Base-by-base conservation (phyloP, 2,888 invertebrate genomes). In the Cephus runcator region DNA sequence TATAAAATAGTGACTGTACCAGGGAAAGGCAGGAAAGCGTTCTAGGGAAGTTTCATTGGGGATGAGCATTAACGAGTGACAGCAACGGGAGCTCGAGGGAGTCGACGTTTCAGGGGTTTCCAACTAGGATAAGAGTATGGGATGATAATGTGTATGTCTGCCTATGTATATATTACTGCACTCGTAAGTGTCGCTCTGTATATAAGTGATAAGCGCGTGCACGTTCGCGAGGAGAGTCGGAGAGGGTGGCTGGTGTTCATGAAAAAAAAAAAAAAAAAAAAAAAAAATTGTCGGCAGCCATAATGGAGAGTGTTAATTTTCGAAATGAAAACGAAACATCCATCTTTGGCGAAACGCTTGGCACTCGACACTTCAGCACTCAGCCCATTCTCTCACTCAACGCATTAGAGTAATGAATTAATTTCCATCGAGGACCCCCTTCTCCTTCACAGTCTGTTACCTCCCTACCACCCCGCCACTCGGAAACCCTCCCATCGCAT, bases 331-430 rank as follows among this genome's bases (percentile, higher is more conserved):
- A 90, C 87, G 90, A 88, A 90, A 89, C 90, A 88, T 90, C 88
- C 88, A 88, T 91, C 90, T 90, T 90, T 90, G 85, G 87, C 86
- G 83, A 85, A 86, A 86, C 84, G 85, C 87, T 86, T 85, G 88
- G 87, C 86, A 87, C 88, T 89, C 88, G 87, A 88, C 89, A 88
- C 88, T 87, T 88, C 86, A 85, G 85, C 87, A 85, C 85, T 85
- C 86, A 85, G 86, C 87, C 86, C 87, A 87, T 88, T 89, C 87
- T 88, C 87, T 86, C 86, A 86, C 88, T 88, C 87, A 86, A 87
- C 88, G 90, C 91, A 91, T 91, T 91, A 91, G 89, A 88, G 90
- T 91, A 91, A 91, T 91, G 91, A 91, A 91, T 91, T 91, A 90
- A 91, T 91, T 91, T 91, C 87, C 91, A 91, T 89, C 89, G 87